Evolutionary conservation across 2,888 invertebrate genomes (phyloP).

Genomic region (Dyspetes luteomarginatus): DNA sequence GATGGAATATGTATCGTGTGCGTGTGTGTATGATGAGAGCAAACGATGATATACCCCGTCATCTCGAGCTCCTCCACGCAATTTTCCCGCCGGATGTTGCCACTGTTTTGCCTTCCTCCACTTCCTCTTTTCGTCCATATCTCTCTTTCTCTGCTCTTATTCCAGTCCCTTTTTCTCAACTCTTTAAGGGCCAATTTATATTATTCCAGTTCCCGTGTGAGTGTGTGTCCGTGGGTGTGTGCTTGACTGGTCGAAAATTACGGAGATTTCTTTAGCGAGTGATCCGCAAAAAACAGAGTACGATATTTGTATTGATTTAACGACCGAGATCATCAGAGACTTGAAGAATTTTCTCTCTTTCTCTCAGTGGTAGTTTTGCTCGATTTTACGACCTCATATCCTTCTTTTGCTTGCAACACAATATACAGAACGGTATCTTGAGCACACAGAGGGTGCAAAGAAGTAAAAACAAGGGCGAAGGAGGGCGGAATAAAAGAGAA

Average conservation of each 20-base stretch:
- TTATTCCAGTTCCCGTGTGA: too few relatives aligned
- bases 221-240: too few relatives aligned
- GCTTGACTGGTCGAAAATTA: conserved; percentile 47
- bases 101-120: conserved; percentile 38
- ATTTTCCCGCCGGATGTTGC: conserved; percentile 56
- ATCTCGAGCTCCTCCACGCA: conserved; percentile 49
- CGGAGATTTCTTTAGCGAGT: conserved; percentile 46
- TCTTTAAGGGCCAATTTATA: conserved; percentile 27
- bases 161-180: conserved; percentile 6
- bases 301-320: conserved; percentile 45
- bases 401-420: conserved; percentile 18
- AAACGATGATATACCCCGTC: conserved; percentile 53
- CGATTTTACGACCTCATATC: conserved; percentile 43
- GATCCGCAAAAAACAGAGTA: conserved; percentile 14
- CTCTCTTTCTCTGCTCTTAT: conserved; percentile 1
- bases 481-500: neutral
- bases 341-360: conserved; percentile 1
- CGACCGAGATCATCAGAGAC: conserved; percentile 23
- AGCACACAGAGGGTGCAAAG: neutral
- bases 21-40: conserved; percentile 26
- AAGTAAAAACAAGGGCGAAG: conserved; percentile 11
- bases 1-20: conserved; percentile 2
- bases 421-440: neutral
- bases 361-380: conserved; percentile 3
- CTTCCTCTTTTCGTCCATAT: conserved; percentile 29